Conservation (phyloP, 2,797 vertebrate genomes). For the Paramormyrops hopkinsi region DNA sequence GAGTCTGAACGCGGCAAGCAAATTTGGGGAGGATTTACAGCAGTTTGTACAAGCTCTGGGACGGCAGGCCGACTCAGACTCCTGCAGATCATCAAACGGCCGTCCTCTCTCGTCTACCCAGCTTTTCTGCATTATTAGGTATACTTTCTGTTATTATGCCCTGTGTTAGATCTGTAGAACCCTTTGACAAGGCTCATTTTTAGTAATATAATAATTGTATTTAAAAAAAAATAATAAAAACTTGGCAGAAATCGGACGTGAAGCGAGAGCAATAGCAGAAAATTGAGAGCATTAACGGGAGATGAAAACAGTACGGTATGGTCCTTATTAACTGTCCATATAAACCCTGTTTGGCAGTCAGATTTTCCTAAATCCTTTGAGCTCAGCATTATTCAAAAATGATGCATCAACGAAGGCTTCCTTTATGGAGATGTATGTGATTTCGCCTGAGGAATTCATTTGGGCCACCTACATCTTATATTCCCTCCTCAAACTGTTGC, state of each 20-base stretch:
- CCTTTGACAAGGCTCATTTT: slow-evolving; percentile 53
- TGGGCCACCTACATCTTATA: slow-evolving; percentile 57
- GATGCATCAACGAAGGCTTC: slow-evolving; percentile 40
- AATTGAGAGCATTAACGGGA: slow-evolving; percentile 49
- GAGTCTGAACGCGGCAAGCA: slow-evolving; percentile 32
- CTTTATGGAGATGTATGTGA: slow-evolving; percentile 51
- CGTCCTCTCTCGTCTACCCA: slow-evolving; percentile 47
- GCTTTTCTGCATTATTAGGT: slow-evolving; percentile 47
- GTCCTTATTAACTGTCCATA: slow-evolving; percentile 59
- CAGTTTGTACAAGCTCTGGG: slow-evolving; percentile 41
- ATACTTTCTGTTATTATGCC: slow-evolving; percentile 66
- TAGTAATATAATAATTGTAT: slow-evolving; percentile 56
- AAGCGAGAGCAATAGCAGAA: slow-evolving; percentile 46
- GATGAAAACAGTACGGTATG: slow-evolving; percentile 54
- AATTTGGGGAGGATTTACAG: slow-evolving; percentile 35
- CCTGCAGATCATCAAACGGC: slow-evolving; percentile 50
- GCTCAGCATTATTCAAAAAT: slow-evolving; percentile 43
- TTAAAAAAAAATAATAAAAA: slow-evolving; percentile 35
- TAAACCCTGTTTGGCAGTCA: slow-evolving; percentile 45
- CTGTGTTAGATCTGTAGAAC: slow-evolving; percentile 60
- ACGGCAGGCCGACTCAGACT: slow-evolving; percentile 43
- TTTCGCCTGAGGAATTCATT: slow-evolving; percentile 46
- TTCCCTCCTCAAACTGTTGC: slow-evolving; percentile 55
- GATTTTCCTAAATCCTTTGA: slow-evolving; percentile 39
- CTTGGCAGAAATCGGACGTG: slow-evolving; percentile 50